phyloP scores from a whole-genome alignment of 2,888 invertebrate species.

The Nephrotoma flavescens region DNA sequence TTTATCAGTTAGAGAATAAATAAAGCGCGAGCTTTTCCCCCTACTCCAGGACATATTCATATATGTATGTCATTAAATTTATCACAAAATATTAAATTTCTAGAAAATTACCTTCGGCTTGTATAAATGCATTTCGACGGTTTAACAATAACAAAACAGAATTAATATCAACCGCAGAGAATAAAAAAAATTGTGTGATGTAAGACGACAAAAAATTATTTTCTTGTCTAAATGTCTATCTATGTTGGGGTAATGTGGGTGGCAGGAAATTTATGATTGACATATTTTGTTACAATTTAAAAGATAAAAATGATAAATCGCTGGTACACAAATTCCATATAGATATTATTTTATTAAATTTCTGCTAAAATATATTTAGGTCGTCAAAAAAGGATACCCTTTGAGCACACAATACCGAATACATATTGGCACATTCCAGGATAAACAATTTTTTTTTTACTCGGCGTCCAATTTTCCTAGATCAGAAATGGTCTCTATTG shows the following conservation, averaged over 20 bases:
- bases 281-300: constrained; percentile 4
- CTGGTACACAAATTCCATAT: not conserved
- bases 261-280: constrained; percentile 7
- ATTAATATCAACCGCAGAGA: not conserved
- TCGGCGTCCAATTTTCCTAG: not conserved
- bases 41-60: not conserved
- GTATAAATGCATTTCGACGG: not conserved
- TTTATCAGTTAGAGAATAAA: not conserved
- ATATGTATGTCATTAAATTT: not conserved
- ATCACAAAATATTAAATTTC: not conserved
- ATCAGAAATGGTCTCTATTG: not conserved
- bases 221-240: not conserved
- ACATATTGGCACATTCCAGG: not conserved
- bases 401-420: not conserved
- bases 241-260: not conserved
- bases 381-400: not conserved
- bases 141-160: not conserved
- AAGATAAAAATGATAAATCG: constrained; percentile 2
- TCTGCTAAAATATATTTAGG: not conserved
- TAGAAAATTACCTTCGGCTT: not conserved
- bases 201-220: not conserved
- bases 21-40: not conserved
- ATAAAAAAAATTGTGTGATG: not conserved
- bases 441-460: not conserved
- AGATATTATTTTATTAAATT: not conserved